Base-by-base conservation (phyloP, 2,797 vertebrate species). In the Telmatherina bonti region DNA sequence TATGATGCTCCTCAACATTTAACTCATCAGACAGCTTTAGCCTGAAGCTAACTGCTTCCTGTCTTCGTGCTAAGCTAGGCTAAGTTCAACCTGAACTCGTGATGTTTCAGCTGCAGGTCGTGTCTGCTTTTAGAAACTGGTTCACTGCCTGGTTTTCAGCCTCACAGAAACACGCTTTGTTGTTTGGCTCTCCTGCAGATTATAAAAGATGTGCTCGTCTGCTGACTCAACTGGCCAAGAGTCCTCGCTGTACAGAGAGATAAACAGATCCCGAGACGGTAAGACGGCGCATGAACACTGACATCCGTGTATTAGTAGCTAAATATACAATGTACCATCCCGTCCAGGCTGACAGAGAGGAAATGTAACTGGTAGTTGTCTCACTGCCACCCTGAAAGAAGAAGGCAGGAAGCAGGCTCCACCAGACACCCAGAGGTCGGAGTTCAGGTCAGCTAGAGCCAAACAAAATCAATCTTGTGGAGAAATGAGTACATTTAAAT, bases 181-280 rank as follows among this genome's bases (percentile, higher is more conserved):
- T 79, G 41, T 81, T 76, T 61, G 31, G 24, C 20, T 62, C 43
- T 61, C 36, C 33, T 52, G 20, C 88, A 99, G 97, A 96, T 93
- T 99, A 96, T 84, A 97, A 94, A 90, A 89, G 97, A 92, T 99
- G 97, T 85, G 97, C 97, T 85, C 94, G 94, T 85, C 95, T 99
- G 79, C 95, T 99, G 70, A 96, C 89, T 54, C 95, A 96, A 66
- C 86, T 98, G 88, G 97, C 97, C 51, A 95, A 94, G 85, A 98
- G 95, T 90, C 96, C 96, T 4, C 86, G 94, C 84, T 98, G 97
- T 82, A 88, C 90, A 27, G 95, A 97, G 81, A 95, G 96, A 88
- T 96, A 68, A 78, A 65, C 65, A 43, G 12, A 1, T 4, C 0
- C 22, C 7, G 27, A 72, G 41, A 67, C 0, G 90, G 93, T 93